phyloP scores from a whole-genome alignment of 2,797 vertebrate genomes.

The Lacerta bilineata region DNA sequence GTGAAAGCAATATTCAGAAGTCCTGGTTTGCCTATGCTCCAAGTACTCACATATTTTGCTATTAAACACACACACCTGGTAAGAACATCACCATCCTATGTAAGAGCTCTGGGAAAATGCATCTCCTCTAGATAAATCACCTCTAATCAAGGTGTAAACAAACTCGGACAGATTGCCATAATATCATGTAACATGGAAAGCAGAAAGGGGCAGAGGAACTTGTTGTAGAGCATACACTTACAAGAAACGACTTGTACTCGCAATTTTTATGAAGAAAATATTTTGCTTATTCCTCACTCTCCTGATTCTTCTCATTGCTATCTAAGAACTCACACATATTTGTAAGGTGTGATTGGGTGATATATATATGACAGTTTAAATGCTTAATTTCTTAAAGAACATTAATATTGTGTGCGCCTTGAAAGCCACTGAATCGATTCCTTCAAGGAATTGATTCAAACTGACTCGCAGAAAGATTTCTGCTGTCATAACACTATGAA shows the following conservation, averaged over 20 bases:
- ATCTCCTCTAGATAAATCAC: constrained; percentile 34
- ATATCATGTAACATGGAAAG: constrained; percentile 40
- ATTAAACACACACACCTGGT: constrained; percentile 20
- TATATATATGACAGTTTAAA: background rate
- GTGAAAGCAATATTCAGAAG: constrained; percentile 56
- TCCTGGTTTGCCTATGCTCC: constrained; percentile 28
- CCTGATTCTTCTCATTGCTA: constrained; percentile 25
- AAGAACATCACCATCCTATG: background rate
- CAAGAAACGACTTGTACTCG: constrained; percentile 31
- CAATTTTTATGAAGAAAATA: accelerated
- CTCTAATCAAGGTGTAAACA: constrained; percentile 36
- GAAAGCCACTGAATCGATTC: constrained; percentile 6
- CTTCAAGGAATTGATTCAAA: background rate
- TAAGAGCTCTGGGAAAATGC: constrained; percentile 36
- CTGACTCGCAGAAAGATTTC: background rate
- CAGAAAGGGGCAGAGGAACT: constrained; percentile 9
- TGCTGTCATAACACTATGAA: background rate
- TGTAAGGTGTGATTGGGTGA: background rate
- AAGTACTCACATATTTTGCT: background rate
- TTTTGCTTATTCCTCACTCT: background rate
- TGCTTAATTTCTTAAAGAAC: background rate
- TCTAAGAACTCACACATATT: constrained; percentile 33
- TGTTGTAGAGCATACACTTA: constrained; percentile 28
- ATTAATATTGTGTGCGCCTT: background rate
- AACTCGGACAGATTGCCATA: constrained; percentile 43